These are phyloP conservation scores for Lepus europaeus DNA, from an alignment of 2,113 vertebrate species.

Conservation along the genomic window DNA sequence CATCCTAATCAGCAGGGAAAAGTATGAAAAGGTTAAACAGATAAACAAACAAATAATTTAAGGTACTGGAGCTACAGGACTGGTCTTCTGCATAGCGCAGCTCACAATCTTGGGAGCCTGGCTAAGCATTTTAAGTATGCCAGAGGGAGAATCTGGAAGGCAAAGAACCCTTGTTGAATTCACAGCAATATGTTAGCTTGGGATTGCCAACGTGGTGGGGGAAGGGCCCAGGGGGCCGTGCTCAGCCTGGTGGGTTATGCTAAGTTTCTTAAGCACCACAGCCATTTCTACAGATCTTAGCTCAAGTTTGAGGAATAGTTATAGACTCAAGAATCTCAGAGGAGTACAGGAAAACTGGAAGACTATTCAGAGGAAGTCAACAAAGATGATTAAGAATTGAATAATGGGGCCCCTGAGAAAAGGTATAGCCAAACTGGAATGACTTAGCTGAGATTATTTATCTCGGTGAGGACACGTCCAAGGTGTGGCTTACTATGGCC, in stretches of 20 bases:
- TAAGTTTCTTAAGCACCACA: not conserved
- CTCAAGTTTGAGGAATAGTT: conserved; percentile 40
- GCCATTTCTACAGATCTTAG: not conserved
- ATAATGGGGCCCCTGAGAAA: conserved; percentile 78
- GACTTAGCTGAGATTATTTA: conserved; percentile 77
- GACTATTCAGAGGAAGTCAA: conserved; percentile 76
- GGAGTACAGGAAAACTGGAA: conserved; percentile 72
- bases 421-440: conserved; percentile 80
- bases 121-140: not conserved
- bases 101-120: not conserved
- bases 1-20: not conserved
- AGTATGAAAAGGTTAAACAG: not conserved
- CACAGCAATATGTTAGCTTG: not conserved
- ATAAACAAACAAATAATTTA: not conserved
- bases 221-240: not conserved
- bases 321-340: conserved; percentile 66
- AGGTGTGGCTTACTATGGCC: conserved; percentile 73
- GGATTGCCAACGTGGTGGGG: not conserved
- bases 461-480: conserved; percentile 77
- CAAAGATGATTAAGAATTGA: conserved; percentile 82
- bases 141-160: not conserved
- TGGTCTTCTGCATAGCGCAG: rapidly evolving
- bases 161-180: not conserved
- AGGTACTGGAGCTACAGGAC: not conserved
- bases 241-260: not conserved